Evolutionary conservation across 2,888 invertebrate genomes (phyloP).

Genomic region (Eudasyphora cyanicolor): DNA sequence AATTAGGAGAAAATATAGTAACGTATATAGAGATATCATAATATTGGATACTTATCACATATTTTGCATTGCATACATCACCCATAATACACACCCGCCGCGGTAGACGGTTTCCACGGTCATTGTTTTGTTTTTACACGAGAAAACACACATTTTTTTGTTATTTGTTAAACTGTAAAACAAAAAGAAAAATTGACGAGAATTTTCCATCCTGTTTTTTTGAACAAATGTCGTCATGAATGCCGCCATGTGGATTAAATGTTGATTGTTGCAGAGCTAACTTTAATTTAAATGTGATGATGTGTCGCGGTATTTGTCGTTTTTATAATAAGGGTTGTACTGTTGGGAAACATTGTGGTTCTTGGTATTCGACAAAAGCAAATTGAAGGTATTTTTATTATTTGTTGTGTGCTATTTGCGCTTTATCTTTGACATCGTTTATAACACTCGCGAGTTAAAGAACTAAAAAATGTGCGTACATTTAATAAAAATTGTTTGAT

Average conservation of each 20-base stretch:
- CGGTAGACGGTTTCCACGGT: neutral
- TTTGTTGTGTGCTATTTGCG: neutral
- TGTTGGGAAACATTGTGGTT: neutral
- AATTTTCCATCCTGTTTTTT: neutral
- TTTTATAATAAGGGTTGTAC: neutral
- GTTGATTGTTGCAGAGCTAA: neutral
- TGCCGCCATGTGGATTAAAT: neutral
- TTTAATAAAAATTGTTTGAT: too few relatives aligned
- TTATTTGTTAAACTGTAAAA: slow-evolving; percentile 20
- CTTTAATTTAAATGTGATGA: too few relatives aligned
- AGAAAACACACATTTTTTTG: slow-evolving; percentile 36
- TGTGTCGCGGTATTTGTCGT: neutral
- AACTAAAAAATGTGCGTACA: too few relatives aligned
- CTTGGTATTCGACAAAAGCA: too few relatives aligned
- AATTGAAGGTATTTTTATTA: too few relatives aligned
- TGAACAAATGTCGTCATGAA: neutral
- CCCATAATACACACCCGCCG: neutral
- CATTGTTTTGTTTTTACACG: neutral
- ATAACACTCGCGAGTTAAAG: slow-evolving; percentile 24
- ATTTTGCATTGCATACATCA: slow-evolving; percentile 36
- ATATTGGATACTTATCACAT: slow-evolving; percentile 62
- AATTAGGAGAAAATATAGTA: slow-evolving; percentile 40
- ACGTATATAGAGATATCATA: slow-evolving; percentile 31
- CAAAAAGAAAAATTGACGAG: slow-evolving; percentile 39
- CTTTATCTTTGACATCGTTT: neutral